Conservation (phyloP, 2,888 invertebrate genomes). For the Diaprepes abbreviatus region DNA sequence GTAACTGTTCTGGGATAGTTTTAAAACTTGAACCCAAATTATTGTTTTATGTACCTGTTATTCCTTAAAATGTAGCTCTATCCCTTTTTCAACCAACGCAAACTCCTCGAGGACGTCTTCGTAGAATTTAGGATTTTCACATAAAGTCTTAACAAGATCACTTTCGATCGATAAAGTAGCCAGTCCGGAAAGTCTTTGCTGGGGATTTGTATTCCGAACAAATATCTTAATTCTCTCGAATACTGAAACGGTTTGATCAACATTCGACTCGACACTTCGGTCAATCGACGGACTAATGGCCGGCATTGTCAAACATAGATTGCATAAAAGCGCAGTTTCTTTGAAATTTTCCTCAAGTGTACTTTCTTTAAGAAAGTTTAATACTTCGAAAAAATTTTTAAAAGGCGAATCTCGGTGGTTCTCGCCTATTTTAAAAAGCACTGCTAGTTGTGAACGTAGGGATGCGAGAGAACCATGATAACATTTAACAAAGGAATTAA, state of each 20-base stretch:
- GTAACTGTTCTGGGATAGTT: no score
- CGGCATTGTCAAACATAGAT: conserved; percentile 28
- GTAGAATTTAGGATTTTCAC: conserved; percentile 27
- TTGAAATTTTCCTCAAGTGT: background rate
- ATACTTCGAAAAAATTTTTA: background rate
- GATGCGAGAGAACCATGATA: no score
- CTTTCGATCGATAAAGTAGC: conserved; percentile 2
- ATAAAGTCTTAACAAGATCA: background rate
- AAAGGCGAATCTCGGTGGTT: no score
- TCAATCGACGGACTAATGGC: conserved; percentile 14
- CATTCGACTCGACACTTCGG: no score
- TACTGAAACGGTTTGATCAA: conserved; percentile 7
- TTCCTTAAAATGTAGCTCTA: no score
- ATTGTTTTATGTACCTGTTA: no score
- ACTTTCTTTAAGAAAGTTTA: conserved; percentile 1
- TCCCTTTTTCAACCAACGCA: conserved; percentile 41
- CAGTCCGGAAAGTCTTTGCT: conserved; percentile 7
- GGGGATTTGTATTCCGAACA: conserved; percentile 13
- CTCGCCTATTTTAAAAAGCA: background rate
- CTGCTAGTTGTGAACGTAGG: no score
- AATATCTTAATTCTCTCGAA: conserved; percentile 19
- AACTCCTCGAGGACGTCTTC: conserved; percentile 47
- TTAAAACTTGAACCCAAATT: no score
- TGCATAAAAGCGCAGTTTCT: conserved; percentile 20
- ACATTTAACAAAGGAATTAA: no score